Evolutionary conservation across 2,113 vertebrate genomes (phyloP).

Genomic region (Lonchura striata): DNA sequence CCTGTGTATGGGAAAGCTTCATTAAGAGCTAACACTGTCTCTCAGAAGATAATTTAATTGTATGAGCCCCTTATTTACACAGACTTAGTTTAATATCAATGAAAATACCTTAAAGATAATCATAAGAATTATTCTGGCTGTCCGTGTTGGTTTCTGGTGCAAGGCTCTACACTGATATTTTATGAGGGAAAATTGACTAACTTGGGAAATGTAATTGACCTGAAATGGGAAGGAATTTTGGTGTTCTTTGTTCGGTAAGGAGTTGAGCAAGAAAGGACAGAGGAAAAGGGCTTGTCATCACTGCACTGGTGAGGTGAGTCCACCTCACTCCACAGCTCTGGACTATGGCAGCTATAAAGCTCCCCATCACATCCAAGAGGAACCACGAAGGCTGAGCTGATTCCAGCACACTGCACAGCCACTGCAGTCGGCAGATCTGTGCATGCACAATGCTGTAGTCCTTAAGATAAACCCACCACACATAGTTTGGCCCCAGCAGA

Average conservation of each 20-base stretch:
- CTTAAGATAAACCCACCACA: not conserved
- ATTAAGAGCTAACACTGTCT: not conserved
- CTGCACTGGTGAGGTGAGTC: not conserved
- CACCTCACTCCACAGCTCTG: not conserved
- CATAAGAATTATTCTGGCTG: not conserved
- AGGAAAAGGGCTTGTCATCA: not conserved
- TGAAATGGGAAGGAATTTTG: not conserved
- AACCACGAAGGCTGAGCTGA: fast-evolving
- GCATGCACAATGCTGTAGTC: not conserved
- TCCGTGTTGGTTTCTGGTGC: not conserved
- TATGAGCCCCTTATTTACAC: not conserved
- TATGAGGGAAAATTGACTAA: not conserved
- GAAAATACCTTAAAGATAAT: not conserved
- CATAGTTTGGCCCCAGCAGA: not conserved
- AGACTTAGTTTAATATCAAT: not conserved
- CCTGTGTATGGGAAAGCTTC: not conserved
- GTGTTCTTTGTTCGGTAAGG: not conserved
- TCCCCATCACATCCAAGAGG: not conserved
- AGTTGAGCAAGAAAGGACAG: not conserved
- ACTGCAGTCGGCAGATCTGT: not conserved
- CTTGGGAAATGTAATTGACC: not conserved
- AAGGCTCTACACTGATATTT: not conserved
- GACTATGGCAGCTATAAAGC: not conserved
- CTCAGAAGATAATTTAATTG: not conserved
- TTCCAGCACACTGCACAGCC: not conserved